Percentiles rank a stretch among this genome's conserved stretches.
Evolutionary conservation across 1,140 invertebrate species (phyloP).

Genomic region (Hylaeus volcanicus): DNA sequence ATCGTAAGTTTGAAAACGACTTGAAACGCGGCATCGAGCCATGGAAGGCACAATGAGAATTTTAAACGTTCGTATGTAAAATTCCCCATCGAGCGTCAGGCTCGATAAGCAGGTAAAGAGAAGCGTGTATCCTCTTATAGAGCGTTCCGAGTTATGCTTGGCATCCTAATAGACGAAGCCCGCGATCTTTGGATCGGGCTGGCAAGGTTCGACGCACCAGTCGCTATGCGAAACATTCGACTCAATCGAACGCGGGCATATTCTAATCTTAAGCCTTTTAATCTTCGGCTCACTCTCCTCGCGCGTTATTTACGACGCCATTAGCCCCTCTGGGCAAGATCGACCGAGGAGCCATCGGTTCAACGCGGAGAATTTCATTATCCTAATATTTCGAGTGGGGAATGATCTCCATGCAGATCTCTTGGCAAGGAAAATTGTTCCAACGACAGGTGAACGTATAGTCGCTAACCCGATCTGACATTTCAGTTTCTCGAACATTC

Average conservation of each 20-base stretch:
- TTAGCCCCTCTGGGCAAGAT: slow-evolving; percentile 10
- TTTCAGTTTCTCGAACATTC: background rate
- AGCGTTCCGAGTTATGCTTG: slow-evolving; percentile 50
- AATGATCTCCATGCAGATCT: background rate
- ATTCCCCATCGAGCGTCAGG: background rate
- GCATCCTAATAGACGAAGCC: slow-evolving; percentile 60
- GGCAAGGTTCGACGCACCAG: slow-evolving; percentile 53
- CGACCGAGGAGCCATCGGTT: background rate
- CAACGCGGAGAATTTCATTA: background rate
- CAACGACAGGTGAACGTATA: background rate
- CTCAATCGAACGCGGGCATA: slow-evolving; percentile 36
- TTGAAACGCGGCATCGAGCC: too few relatives aligned
- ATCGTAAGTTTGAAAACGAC: too few relatives aligned
- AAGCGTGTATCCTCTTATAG: slow-evolving; percentile 34
- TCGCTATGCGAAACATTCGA: slow-evolving; percentile 56
- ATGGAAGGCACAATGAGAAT: too few relatives aligned
- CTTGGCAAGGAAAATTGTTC: background rate
- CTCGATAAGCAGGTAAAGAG: slow-evolving; percentile 17
- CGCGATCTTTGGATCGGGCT: slow-evolving; percentile 41
- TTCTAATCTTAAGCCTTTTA: slow-evolving; percentile 45
- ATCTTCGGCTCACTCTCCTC: slow-evolving; percentile 30
- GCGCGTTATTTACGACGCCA: slow-evolving; percentile 39
- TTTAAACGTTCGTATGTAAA: background rate
- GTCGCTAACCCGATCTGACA: background rate
- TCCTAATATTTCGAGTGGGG: background rate